A percentile compares a stretch with the other conserved stretches of the same genome.
phyloP scores from a whole-genome alignment of 2,113 vertebrate species.

The Dicerorhinus sumatrensis region DNA sequence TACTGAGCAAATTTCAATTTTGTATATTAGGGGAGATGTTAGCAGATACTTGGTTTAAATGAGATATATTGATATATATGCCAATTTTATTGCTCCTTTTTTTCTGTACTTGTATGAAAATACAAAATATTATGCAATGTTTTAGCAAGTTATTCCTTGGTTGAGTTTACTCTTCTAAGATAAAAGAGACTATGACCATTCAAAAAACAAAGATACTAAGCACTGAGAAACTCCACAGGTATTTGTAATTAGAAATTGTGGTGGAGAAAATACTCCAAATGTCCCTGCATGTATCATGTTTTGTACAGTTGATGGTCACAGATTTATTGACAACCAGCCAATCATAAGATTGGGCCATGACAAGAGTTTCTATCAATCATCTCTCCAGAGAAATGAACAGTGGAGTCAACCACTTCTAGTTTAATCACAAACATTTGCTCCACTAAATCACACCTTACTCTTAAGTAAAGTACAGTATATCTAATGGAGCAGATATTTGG shows the following conservation, averaged over 20 bases:
- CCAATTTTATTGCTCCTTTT: not conserved
- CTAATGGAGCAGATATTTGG: not conserved
- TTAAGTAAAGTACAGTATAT: not conserved
- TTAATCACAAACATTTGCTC: not conserved
- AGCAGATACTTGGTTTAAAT: not conserved
- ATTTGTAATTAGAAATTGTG: not conserved
- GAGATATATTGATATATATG: not conserved
- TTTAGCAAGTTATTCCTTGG: not conserved
- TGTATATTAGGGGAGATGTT: not conserved
- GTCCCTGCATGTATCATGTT: not conserved
- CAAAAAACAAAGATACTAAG: not conserved
- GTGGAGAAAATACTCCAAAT: not conserved
- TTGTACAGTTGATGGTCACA: not conserved
- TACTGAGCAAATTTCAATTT: not conserved
- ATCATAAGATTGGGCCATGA: not conserved
- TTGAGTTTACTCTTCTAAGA: not conserved
- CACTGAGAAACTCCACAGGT: not conserved
- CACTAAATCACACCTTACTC: not conserved
- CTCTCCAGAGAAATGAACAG: not conserved
- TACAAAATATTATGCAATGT: not conserved
- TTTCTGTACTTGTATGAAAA: not conserved
- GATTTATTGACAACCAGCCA: not conserved
- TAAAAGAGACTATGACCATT: not conserved
- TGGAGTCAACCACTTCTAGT: not conserved
- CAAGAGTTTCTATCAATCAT: not conserved